Conservation (phyloP, 1,140 invertebrate genomes). For the Drosophila auraria region DNA sequence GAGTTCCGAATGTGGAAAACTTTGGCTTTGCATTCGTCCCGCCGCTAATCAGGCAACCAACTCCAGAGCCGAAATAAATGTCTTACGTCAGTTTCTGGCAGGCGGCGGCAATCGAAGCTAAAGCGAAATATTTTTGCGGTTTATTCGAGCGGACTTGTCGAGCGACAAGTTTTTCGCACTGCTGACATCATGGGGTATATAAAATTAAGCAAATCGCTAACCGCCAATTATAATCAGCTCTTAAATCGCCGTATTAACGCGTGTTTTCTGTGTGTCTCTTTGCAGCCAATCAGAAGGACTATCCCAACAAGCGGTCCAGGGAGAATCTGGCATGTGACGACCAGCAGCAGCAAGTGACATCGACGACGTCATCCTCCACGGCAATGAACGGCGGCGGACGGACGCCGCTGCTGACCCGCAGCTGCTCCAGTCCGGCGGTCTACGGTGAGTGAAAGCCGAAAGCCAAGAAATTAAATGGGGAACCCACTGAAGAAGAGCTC, state of each 20-base stretch:
- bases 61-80: conserved; percentile 74
- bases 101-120: conserved; percentile 54
- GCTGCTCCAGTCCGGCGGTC: conserved; percentile 85
- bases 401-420: conserved; percentile 77
- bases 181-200: conserved; percentile 71
- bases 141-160: conserved; percentile 56
- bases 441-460: conserved; percentile 75
- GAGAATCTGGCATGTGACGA: conserved; percentile 86
- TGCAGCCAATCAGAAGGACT: conserved; percentile 90
- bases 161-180: conserved; percentile 74
- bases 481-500: conserved; percentile 6
- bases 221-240: conserved; percentile 36
- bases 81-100: conserved; percentile 81
- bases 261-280: conserved; percentile 64
- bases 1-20: conserved; percentile 36
- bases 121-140: conserved; percentile 46
- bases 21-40: conserved; percentile 32
- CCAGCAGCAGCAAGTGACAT: conserved; percentile 51
- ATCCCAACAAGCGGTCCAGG: conserved; percentile 87
- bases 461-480: conserved; percentile 11
- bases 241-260: conserved; percentile 28
- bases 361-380: conserved; percentile 63
- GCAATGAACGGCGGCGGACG: conserved; percentile 85
- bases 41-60: conserved; percentile 37
- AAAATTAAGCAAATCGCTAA: conserved; percentile 49